Percentiles rank a stretch among this genome's conserved stretches.
These are phyloP conservation scores for Noctuana brunneofusca DNA, from an alignment of 2,888 invertebrate species.

Conservation along the genomic window DNA sequence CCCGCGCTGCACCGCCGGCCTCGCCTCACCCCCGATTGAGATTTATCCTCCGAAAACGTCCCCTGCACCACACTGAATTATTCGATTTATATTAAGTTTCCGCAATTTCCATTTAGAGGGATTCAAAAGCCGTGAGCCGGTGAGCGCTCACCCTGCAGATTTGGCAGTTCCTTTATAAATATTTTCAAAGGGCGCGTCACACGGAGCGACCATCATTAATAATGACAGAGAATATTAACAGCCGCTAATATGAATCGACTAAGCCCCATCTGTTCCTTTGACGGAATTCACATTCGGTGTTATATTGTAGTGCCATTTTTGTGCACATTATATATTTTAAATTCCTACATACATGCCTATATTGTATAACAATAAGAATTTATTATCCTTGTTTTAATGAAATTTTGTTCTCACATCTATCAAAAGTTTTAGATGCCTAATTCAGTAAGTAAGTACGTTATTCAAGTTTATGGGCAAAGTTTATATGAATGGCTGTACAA, in stretches of 20 bases:
- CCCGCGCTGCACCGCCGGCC: constrained; percentile 59
- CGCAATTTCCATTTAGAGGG: constrained; percentile 78
- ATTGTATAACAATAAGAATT: too few relatives aligned
- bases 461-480: constrained; percentile 9
- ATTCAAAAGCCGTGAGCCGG: constrained; percentile 54
- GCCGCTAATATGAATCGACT: constrained; percentile 57
- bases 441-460: not conserved
- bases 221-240: constrained; percentile 71
- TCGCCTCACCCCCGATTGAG: constrained; percentile 76
- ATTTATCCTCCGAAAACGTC: constrained; percentile 77
- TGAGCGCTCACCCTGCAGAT: constrained; percentile 64
- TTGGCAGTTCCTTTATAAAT: constrained; percentile 68
- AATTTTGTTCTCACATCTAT: not conserved
- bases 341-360: too few relatives aligned
- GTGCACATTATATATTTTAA: not conserved
- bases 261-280: constrained; percentile 68
- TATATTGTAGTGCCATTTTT: too few relatives aligned
- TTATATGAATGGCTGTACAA: constrained; percentile 30
- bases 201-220: constrained; percentile 62
- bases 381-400: not conserved
- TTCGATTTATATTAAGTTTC: constrained; percentile 82
- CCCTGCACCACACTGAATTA: constrained; percentile 77
- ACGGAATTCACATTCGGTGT: constrained; percentile 24
- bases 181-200: constrained; percentile 68
- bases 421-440: not conserved